Conservation (phyloP, 2,113 vertebrate genomes). For the Romanogobio albipinnatus region DNA sequence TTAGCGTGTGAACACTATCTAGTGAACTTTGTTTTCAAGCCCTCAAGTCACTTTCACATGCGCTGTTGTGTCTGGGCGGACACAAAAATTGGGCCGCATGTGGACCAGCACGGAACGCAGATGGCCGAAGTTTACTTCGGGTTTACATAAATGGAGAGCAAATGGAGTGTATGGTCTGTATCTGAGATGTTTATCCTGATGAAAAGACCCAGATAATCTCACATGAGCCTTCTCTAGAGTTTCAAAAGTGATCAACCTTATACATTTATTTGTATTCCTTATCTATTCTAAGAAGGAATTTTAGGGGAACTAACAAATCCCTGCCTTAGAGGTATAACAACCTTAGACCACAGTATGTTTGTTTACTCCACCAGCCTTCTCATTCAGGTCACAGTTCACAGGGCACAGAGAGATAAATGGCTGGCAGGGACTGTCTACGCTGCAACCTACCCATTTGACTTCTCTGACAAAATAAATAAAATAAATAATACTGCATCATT, state of each 20-base stretch:
- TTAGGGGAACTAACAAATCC: too few relatives aligned
- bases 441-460: constrained; percentile 58
- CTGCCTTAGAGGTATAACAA: background rate
- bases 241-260: background rate
- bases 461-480: background rate
- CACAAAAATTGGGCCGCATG: too few relatives aligned
- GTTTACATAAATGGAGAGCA: background rate
- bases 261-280: too few relatives aligned
- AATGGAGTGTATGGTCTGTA: background rate
- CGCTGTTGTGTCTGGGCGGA: too few relatives aligned
- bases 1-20: too few relatives aligned
- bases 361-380: constrained; percentile 4
- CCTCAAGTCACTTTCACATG: too few relatives aligned
- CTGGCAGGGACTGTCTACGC: constrained; percentile 42
- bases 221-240: background rate
- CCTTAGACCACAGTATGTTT: background rate
- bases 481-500: constrained; percentile 59
- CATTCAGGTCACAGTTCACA: constrained; percentile 62
- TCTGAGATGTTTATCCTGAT: background rate
- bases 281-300: too few relatives aligned
- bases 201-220: background rate
- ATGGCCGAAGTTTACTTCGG: too few relatives aligned
- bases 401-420: background rate
- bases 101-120: too few relatives aligned
- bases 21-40: too few relatives aligned